Base-by-base conservation (phyloP, 2,888 invertebrate species). In the Hydroisotoma schaefferi region DNA sequence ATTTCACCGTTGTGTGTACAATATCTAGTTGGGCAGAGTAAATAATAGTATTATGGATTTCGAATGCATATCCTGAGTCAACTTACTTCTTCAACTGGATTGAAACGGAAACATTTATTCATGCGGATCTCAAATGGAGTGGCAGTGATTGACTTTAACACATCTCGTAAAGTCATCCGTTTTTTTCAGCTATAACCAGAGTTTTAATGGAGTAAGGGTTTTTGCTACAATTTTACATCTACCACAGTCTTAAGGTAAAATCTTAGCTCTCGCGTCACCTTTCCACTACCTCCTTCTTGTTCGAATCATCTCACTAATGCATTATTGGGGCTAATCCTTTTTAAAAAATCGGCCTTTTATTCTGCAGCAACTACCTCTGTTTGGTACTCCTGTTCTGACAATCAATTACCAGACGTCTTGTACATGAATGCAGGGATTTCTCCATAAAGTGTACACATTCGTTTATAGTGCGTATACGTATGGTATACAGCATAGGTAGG, bases 91-190 rank as follows among this genome's bases (percentile, higher is more conserved):
- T 33, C 33, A 33, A 10, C 15, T 8, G 8, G 15, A 33, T 33
- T 33, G 46, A 23, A 46, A 46, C 15, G 46, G 20, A 22, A 18
- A 46, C 6, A 8, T 15, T 22, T 6, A 23, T 23, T 23, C 46
- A 46, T 46, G 5, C 20, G 25, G 18, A 46, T 46, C 23, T 15
- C 20, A 25, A 23, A 23, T 20, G 23, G 12, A 12, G 20, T 46
- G 46, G 46, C 46, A 46, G 12, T 46, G 46, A 46, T 46, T 46
- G 46, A 46, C 46, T 46, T 23, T 10, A 22, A 46, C 46, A 46
- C 46, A 46, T 25, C 46, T 46, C 46, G 25, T 46, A 46, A 46
- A 46, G 20, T 46, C 46, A 33, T 10, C 40, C 46, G 18, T 46
- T 22, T 25, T 46, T 46, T 23, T 46, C 46, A 22, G 15, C 46